phyloP scores from a whole-genome alignment of 1,140 invertebrate species.

The Dufourea novaeangliae region DNA sequence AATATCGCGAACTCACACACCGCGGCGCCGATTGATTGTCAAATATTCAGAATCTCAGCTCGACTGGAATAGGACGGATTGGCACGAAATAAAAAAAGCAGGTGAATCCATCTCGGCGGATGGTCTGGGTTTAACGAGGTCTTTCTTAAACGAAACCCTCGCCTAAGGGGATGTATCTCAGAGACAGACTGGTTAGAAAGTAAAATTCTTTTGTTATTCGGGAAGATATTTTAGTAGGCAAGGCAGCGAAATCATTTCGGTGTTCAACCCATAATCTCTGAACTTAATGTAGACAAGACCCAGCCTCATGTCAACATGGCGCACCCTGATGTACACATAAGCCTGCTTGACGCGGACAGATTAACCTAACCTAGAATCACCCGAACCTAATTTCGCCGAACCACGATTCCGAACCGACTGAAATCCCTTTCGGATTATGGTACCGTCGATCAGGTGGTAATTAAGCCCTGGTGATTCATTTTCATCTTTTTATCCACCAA shows the following conservation, averaged over 20 bases:
- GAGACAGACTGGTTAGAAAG: too few species aligned
- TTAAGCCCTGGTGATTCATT: neutral
- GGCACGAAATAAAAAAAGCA: too few species aligned
- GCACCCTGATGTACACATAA: neutral
- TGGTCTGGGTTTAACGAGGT: too few species aligned
- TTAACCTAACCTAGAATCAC: neutral
- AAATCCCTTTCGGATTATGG: neutral
- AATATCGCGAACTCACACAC: neutral
- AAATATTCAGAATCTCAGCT: too few species aligned
- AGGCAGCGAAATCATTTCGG: neutral
- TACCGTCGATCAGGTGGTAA: neutral
- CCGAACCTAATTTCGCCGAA: neutral
- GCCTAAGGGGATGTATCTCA: neutral
- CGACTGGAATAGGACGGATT: too few species aligned
- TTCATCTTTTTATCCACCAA: neutral
- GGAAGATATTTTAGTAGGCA: neutral
- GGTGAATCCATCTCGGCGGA: too few species aligned
- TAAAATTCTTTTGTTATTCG: neutral
- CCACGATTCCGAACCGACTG: neutral
- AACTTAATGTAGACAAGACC: neutral
- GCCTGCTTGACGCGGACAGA: neutral
- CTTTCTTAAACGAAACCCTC: too few species aligned
- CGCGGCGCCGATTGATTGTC: too few species aligned
- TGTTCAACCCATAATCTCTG: neutral
- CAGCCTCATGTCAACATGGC: neutral